A percentile compares a stretch with the other conserved stretches of the same genome.
These are phyloP conservation scores for Pseudopipra pipra DNA, from an alignment of 2,113 vertebrate genomes.

Conservation along the genomic window DNA sequence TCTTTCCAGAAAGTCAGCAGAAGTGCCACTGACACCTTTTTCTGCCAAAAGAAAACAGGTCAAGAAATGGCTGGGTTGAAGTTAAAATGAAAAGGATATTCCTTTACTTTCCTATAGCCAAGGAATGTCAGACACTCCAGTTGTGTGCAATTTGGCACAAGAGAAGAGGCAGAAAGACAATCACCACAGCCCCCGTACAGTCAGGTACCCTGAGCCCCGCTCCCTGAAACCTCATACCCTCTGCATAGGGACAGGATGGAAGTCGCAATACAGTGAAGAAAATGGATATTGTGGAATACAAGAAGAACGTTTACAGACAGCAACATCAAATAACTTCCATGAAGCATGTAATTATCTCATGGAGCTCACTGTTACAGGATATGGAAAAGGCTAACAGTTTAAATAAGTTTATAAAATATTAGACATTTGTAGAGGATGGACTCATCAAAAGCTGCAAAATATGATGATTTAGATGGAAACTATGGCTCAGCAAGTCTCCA, in stretches of 20 bases:
- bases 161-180: not conserved
- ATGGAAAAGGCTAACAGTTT: not conserved
- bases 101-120: not conserved
- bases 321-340: not conserved
- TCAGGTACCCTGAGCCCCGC: not conserved
- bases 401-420: not conserved
- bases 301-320: not conserved
- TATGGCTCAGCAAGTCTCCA: not conserved
- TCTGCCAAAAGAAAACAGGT: not conserved
- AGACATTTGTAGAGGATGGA: not conserved
- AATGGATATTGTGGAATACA: not conserved
- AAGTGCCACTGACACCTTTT: not conserved
- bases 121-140: not conserved
- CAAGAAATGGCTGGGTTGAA: not conserved
- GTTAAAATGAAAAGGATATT: not conserved
- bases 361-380: not conserved
- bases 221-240: not conserved
- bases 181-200: accelerated
- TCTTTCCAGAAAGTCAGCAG: not conserved
- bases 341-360: not conserved
- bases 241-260: not conserved
- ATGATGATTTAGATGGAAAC: not conserved
- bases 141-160: accelerated
- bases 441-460: not conserved
- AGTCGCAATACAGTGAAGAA: not conserved